These are phyloP conservation scores for Bucco capensis DNA, from an alignment of 2,113 vertebrate genomes.

Conservation along the genomic window DNA sequence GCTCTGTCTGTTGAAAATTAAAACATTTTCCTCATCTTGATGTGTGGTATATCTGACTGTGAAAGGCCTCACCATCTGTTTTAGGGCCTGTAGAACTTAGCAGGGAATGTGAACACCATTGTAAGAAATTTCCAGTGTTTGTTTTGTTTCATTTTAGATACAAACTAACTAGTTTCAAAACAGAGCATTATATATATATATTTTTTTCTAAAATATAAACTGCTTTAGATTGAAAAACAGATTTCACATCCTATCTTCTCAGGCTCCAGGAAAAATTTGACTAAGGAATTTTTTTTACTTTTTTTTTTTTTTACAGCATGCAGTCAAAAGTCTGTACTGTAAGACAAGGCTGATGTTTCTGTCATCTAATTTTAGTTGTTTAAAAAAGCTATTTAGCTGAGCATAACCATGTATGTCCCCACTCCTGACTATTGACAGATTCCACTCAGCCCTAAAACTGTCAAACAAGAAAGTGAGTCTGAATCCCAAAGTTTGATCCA, in stretches of 20 bases:
- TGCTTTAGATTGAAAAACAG: neutral
- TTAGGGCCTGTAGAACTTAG: constrained; percentile 38
- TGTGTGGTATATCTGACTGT: constrained; percentile 70
- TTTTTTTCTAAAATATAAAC: neutral
- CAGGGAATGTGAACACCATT: constrained; percentile 12
- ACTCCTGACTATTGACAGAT: neutral
- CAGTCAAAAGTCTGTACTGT: neutral
- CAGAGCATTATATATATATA: neutral
- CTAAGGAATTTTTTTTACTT: neutral
- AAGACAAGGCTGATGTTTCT: neutral
- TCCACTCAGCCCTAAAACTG: neutral
- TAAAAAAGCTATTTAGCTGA: neutral
- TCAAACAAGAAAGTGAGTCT: neutral
- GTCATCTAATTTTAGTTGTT: neutral
- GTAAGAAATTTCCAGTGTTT: constrained; percentile 30
- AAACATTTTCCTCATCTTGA: constrained; percentile 62
- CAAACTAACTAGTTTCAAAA: neutral
- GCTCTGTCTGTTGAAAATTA: constrained; percentile 70
- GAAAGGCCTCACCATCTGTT: constrained; percentile 67
- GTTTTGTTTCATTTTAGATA: constrained; percentile 34
- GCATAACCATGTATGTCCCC: neutral
- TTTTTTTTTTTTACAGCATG: neutral
- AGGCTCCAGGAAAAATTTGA: neutral
- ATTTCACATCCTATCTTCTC: neutral
- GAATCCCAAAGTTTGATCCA: neutral